A percentile compares a stretch with the other conserved stretches of the same genome.
These are phyloP conservation scores for Pasiphila rectangulata DNA, from an alignment of 2,888 invertebrate species.

Conservation along the genomic window DNA sequence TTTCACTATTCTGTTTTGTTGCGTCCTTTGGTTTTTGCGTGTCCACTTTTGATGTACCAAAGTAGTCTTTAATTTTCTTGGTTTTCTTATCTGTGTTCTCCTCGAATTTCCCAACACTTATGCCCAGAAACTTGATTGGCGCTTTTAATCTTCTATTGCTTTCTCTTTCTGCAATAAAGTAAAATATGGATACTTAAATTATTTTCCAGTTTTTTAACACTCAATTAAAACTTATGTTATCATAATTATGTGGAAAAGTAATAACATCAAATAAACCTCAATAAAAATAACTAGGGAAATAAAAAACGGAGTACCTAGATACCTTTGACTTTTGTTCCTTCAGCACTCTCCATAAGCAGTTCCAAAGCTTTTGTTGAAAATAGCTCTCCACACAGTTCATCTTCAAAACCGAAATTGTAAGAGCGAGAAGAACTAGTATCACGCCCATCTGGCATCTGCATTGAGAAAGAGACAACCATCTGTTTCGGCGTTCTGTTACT, in stretches of 20 bases:
- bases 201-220: no score
- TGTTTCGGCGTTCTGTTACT: slow-evolving; percentile 90
- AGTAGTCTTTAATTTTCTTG: slow-evolving; percentile 81
- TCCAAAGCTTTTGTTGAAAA: slow-evolving; percentile 85
- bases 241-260: no score
- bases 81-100: slow-evolving; percentile 78
- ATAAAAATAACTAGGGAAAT: no score
- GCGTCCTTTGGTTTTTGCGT: slow-evolving; percentile 35
- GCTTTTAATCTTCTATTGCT: slow-evolving; percentile 63
- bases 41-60: slow-evolving; percentile 61
- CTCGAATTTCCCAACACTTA: slow-evolving; percentile 91
- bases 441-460: slow-evolving; percentile 75
- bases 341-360: slow-evolving; percentile 83
- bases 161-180: slow-evolving; percentile 58
- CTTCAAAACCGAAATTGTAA: slow-evolving; percentile 77
- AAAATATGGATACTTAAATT: no score
- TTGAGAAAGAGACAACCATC: slow-evolving; percentile 87
- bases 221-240: no score
- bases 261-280: no score
- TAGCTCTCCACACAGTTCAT: slow-evolving; percentile 84
- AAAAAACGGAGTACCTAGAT: no score
- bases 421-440: slow-evolving; percentile 84
- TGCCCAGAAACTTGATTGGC: slow-evolving; percentile 85
- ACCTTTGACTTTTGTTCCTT: slow-evolving; percentile 64
- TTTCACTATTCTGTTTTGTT: slow-evolving; percentile 31